Conservation (phyloP, 2,888 invertebrate genomes). For the Idaea straminata region DNA sequence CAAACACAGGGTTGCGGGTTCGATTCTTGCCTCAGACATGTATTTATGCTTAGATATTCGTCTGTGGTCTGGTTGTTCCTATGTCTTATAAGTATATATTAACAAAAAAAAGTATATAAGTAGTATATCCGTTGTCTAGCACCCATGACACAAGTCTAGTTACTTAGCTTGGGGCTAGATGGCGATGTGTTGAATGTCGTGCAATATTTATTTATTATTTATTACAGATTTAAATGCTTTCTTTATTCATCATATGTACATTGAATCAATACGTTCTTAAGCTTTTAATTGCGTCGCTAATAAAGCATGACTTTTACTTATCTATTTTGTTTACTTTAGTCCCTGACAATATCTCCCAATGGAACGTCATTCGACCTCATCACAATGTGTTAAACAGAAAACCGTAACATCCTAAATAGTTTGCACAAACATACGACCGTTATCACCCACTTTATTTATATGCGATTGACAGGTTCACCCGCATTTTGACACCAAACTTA, state of each 20-base stretch:
- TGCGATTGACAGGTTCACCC: slow-evolving; percentile 39
- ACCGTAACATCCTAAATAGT: slow-evolving; percentile 67
- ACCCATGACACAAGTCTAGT: too few species aligned
- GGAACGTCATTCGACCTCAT: slow-evolving; percentile 24
- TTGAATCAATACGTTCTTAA: background rate
- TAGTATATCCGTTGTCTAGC: too few species aligned
- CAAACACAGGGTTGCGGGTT: too few species aligned
- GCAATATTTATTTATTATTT: too few species aligned
- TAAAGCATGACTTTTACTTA: background rate
- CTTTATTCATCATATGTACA: background rate
- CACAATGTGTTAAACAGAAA: slow-evolving; percentile 55
- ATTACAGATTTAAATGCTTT: background rate
- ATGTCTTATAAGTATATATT: too few species aligned
- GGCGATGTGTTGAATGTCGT: too few species aligned
- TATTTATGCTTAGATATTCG: too few species aligned
- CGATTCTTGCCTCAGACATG: too few species aligned
- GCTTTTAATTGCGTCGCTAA: too few species aligned
- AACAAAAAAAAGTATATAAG: too few species aligned
- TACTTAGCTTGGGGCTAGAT: too few species aligned
- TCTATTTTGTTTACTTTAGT: background rate
- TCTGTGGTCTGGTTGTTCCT: too few species aligned
- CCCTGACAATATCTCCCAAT: background rate
- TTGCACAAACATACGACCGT: slow-evolving; percentile 68
- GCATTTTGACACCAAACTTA: slow-evolving; percentile 48
- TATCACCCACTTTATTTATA: slow-evolving; percentile 68